Base-by-base conservation (phyloP, 2,113 vertebrate genomes). In the Anser brachyrhynchus region DNA sequence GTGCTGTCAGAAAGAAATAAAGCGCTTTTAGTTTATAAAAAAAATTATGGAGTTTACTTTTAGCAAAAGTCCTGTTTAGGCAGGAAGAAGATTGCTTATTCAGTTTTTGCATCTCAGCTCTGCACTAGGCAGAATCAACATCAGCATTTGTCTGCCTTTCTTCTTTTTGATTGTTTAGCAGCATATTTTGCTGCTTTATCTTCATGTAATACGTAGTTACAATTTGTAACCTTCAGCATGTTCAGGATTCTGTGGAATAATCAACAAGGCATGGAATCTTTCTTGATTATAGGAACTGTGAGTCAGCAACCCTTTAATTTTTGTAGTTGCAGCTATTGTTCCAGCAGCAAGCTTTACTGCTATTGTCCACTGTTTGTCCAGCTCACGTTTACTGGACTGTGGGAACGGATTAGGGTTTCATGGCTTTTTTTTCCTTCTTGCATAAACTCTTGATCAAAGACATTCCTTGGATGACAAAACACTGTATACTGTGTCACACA, bases 371-470 rank as follows among this genome's bases (percentile, higher is more conserved):
- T 98, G 97, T 97, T 98, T 97, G 98, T 98, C 97, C 97, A 98
- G 98, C 97, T 97, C 98, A 97, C 89, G 97, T 98, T 98, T 98
- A 97, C 97, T 97, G 98, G 98, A 95, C 98, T 99, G 98, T 99
- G 98, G 98, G 98, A 98, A 98, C 97, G 98, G 98, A 99, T 99
- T 99, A 99, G 98, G 97, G 98, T 98, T 98, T 98, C 98, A 97
- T 97, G 97, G 97, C 97, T 97, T 97, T 98, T 74, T 97, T 95
- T 92, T 81, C 69, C 92, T 95, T 94, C 97, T 97, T 97, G 98
- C 97, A 98, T 97, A 98, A 98, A 98, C 98, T 96, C 98, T 96
- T 97, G 98, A 98, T 99, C 98, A 98, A 98, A 98, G 98, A 93
- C 98, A 98, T 99, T 99, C 98, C 98, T 98, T 98, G 98, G 97